Base-by-base conservation (phyloP, 2,888 invertebrate genomes). In the Netelia melanura region DNA sequence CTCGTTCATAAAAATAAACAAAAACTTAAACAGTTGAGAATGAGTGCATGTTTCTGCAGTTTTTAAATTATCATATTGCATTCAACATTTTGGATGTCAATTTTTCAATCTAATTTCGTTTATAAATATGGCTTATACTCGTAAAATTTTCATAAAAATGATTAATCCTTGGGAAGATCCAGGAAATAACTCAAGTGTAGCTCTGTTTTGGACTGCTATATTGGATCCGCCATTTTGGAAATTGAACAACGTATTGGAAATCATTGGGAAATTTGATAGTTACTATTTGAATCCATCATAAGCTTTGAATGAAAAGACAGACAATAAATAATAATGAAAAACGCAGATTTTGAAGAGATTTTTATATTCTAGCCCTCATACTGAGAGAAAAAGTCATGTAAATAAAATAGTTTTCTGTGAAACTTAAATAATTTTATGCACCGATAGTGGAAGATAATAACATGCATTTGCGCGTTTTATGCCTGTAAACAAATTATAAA, bases 371-470 rank as follows among this genome's bases (percentile, higher is more conserved):
- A 64, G 14, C 30, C 64, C 38, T 17, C 64, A 64, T 64, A 64
- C 14, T 64, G 64, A 64, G 38, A 64, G 30, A 38, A 64, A 64
- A 64, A 64, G 17, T 64, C 38, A 43, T 64, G 38, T 8, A 64
- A 64, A 64, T 38, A 43, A 11, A 64, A 64, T n/a, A 64, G n/a
- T 38, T 64, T 30, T 10, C 38, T 38, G 64, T 64, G 14, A 38
- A 64, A 14, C 64, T 9, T 30, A 25, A 62, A 62, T 10, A 25
- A 62, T 25, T 62, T 23, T 62, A 62, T 62, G 14, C 62, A 62
- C 30, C 62, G 25, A 62, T 23, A 9, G 62, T 25, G 10, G 30
- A 62, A 62, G 30, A 62, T 25, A 30, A 25, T 62, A 25, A 8
- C 52, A 52, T 9, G 25, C 11, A 25, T 62, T 30, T 11, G 62